phyloP scores from a whole-genome alignment of 2,113 vertebrate genomes.

The Glaucomys volans region DNA sequence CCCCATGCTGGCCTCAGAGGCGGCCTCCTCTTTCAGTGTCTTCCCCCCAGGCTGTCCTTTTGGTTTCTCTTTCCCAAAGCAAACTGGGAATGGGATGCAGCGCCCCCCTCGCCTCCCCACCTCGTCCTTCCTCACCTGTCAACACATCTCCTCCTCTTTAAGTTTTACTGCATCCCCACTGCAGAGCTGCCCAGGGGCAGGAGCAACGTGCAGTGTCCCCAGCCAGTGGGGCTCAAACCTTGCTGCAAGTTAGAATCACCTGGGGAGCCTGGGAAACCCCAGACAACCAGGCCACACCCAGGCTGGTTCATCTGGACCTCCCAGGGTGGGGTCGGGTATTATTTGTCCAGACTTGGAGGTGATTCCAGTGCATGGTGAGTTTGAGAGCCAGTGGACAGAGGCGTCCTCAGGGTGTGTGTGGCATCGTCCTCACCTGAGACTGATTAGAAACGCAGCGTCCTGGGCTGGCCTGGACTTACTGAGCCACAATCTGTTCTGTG shows the following conservation, averaged over 20 bases:
- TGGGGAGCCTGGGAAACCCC: not conserved
- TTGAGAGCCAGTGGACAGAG: not conserved
- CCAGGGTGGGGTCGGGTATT: not conserved
- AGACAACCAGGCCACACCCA: not conserved
- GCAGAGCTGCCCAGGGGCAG: not conserved
- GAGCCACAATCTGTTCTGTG: not conserved
- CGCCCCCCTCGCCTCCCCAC: too few species aligned
- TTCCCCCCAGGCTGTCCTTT: not conserved
- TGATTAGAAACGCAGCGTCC: not conserved
- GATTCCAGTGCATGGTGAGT: rapidly evolving
- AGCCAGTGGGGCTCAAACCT: not conserved
- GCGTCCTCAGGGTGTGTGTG: not conserved
- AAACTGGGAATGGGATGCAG: not conserved
- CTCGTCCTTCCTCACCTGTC: not conserved
- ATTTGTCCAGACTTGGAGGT: not conserved
- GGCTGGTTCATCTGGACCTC: not conserved
- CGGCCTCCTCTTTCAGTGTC: not conserved
- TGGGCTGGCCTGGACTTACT: rapidly evolving
- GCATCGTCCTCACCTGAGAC: not conserved
- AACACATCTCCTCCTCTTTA: not conserved
- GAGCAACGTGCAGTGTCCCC: rapidly evolving
- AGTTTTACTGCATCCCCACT: not conserved
- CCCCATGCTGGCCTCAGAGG: not conserved
- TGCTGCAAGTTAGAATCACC: not conserved
- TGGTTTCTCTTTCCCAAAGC: not conserved